Base-by-base conservation (phyloP, 2,113 vertebrate species). In the Vanacampus margaritifer region DNA sequence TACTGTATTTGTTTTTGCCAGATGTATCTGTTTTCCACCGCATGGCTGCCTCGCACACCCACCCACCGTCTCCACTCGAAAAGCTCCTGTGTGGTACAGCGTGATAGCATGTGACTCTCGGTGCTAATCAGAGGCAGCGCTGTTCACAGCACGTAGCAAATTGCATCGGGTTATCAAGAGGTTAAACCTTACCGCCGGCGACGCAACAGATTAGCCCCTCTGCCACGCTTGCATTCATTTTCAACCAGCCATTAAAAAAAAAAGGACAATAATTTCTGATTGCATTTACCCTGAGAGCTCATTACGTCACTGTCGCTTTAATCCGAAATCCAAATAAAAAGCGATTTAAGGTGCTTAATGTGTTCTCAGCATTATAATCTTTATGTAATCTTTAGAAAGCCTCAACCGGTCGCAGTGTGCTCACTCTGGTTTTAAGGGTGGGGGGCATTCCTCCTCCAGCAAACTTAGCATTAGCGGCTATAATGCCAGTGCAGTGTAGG, bases 321-420 rank as follows among this genome's bases (percentile, higher is more conserved):
- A 72, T 64, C 68, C 48, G 50, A 64, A 75, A 69, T 72, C 45
- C 51, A 71, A 62, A 72, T 54, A 46, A 60, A 73, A 66, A 64
- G 50, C 65, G 53, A 74, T 72, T 48, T 78, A 69, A 71, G 62
- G 7, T 35, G 43, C 28, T 66, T 41, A 68, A 51, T 28, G 13
- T 68, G 50, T 71, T 39, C 37, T 45, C 61, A 45, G 39, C 14
- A 14, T 45, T 45, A 10, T 45, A 63, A 59, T 35, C 60, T n/a
- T 24, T 43, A 24, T 26, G 14, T 62, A 41, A 66, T 72, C 41
- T 64, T 51, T 12, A 11, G 48, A 51, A 51, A 50, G 45, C 46
- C 50, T 65, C 67, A 26, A 37, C 24, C 51, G 13, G n/a, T 37
- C 35, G 21, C n/a, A 11, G 10, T 53, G 23, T 12, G 21, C 53